Base-by-base conservation (phyloP, 2,888 invertebrate genomes). In the Argyresthia albistria region DNA sequence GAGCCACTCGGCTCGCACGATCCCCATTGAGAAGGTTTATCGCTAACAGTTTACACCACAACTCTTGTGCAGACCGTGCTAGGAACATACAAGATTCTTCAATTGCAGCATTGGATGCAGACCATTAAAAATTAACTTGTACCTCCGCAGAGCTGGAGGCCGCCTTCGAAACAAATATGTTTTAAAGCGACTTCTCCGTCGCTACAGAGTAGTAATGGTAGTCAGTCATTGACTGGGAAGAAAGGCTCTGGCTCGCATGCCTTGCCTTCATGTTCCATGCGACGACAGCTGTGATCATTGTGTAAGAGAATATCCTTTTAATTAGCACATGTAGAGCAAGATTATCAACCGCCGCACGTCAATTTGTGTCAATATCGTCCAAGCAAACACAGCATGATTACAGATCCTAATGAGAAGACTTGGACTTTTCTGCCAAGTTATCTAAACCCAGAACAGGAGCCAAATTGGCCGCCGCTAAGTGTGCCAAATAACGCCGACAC, bases 301-400 rank as follows among this genome's bases (percentile, higher is more conserved):
- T 84, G 70, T 70, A 73, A 64, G 65, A 57, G 68, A 62, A 73
- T 69, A 70, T 72, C 69, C 73, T 70, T 75, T 80, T 86, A 86
- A 86, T 86, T 84, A 84, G 82, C 78, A 79, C 83, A 80, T 80
- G 80, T 72, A 78, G 71, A 71, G 69, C 74, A 69, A 80, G 79
- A 78, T 80, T 80, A 81, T 78, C 82, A 68, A 69, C 66, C 60
- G 70, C 67, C 69, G 65, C 43, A 67, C 66, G 77, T 80, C 80
- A 73, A 62, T 61, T 58, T 59, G 60, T 54, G 60, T 50, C 50
- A 25, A 14, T 50, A 50, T 43, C 43, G 12, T n/a, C 43, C 11
- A 50, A 25, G 50, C 25, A 15, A 43, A 50, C 43, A 25, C 8
- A 15, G 37, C 36, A 48, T 35, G 8, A 16, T 46, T 46, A 11